A percentile compares a stretch with the other conserved stretches of the same genome.
Conservation (phyloP, 2,888 invertebrate species). For the Aphelenchoides bicaudatus region DNA sequence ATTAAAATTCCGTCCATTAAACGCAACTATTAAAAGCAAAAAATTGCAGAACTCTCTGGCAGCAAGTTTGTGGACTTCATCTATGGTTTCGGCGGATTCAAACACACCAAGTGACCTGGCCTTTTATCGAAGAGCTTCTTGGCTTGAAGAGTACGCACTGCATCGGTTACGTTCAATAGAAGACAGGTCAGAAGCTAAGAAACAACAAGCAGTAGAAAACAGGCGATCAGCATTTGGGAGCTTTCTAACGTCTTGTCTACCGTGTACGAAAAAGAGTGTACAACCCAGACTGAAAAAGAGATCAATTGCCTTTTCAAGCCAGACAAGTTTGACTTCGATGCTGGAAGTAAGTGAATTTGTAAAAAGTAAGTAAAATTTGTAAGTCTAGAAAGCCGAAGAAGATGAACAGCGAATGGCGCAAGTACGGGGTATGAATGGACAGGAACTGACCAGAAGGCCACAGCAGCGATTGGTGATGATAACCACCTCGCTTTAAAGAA, state of each 20-base stretch:
- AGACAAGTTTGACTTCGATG: conserved; percentile 18
- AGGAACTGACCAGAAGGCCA: no score
- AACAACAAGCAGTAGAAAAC: neutral
- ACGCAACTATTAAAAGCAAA: no score
- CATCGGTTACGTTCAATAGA: neutral
- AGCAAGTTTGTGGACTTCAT: conserved; percentile 12
- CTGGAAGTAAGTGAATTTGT: conserved; percentile 5
- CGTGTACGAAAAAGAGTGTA: conserved; percentile 8
- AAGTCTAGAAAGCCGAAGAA: no score
- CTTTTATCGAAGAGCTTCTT: conserved; percentile 16
- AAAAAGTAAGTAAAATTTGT: no score
- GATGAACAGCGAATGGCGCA: no score
- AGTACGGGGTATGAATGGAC: no score
- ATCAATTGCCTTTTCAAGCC: conserved; percentile 8
- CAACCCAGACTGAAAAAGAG: no score
- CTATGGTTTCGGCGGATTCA: conserved; percentile 13
- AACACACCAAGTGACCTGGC: conserved; percentile 13
- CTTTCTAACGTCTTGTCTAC: neutral
- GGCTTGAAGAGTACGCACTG: conserved; percentile 19
- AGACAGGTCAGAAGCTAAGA: neutral
- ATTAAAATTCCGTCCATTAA: no score
- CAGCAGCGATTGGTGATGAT: no score
- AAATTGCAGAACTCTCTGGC: conserved; percentile 2
- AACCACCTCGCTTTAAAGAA: no score
- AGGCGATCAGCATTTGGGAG: conserved; percentile 4